Evolutionary conservation across 1,140 invertebrate genomes (phyloP).

Genomic region (Maniola jurtina): DNA sequence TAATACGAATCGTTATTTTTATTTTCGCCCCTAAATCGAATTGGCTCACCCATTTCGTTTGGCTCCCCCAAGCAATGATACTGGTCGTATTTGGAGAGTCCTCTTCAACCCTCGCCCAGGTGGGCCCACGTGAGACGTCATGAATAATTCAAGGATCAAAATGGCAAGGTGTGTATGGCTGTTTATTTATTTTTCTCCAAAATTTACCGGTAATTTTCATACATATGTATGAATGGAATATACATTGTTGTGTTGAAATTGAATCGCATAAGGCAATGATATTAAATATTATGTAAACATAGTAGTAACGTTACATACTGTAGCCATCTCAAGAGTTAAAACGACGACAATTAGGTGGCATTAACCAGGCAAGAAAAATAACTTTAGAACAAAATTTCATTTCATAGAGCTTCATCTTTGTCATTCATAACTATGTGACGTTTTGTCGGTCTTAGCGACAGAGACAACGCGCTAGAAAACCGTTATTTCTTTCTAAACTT

Average conservation of each 20-base stretch:
- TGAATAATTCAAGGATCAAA: conserved; percentile 77
- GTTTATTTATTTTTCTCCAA: conserved; percentile 72
- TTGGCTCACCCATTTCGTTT: conserved; percentile 58
- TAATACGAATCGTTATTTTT: conserved; percentile 50
- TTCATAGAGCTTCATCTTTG: too few species aligned
- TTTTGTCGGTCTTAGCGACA: too few species aligned
- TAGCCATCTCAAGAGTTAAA: too few species aligned
- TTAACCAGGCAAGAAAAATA: too few species aligned
- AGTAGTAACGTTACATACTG: too few species aligned
- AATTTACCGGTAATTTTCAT: conserved; percentile 65
- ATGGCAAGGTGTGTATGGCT: conserved; percentile 68
- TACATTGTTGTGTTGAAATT: conserved; percentile 19
- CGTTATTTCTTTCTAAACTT: too few species aligned
- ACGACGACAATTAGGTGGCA: too few species aligned
- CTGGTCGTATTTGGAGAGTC: conserved; percentile 57
- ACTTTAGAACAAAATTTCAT: too few species aligned
- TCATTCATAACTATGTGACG: too few species aligned
- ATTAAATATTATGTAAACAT: too few species aligned
- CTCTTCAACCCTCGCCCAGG: conserved; percentile 50
- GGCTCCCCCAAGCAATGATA: conserved; percentile 53
- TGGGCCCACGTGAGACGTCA: conserved; percentile 63
- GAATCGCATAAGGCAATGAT: neutral
- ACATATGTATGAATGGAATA: conserved; percentile 40
- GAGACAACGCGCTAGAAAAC: too few species aligned
- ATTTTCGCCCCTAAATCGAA: conserved; percentile 53